These are phyloP conservation scores for Cherax quadricarinatus DNA, from an alignment of 1,140 invertebrate genomes.

Conservation along the genomic window DNA sequence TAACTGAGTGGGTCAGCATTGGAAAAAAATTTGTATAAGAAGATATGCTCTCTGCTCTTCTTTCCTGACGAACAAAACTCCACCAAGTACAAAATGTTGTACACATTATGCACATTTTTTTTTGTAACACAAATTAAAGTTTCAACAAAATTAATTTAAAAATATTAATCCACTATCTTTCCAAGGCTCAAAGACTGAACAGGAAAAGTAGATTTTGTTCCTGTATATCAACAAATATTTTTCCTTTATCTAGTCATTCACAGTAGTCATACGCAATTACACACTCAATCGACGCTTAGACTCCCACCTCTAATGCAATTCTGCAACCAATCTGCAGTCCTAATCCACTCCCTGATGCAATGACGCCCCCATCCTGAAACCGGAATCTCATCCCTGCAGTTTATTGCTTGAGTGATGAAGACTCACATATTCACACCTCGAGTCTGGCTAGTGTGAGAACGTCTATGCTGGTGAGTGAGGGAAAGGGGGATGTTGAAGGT, in stretches of 20 bases:
- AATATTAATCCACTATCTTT: too few species aligned
- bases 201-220: too few species aligned
- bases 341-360: conserved; percentile 5
- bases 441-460: not conserved
- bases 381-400: not conserved
- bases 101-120: too few species aligned
- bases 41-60: too few species aligned
- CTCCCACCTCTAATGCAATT: not conserved
- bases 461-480: not conserved
- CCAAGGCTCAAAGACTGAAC: too few species aligned
- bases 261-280: not conserved
- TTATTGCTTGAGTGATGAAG: not conserved
- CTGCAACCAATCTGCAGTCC: conserved; percentile 13
- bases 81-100: too few species aligned
- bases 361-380: not conserved
- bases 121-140: too few species aligned
- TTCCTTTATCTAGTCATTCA: not conserved
- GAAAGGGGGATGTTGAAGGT: not conserved
- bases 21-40: too few species aligned
- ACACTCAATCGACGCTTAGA: not conserved
- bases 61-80: too few species aligned
- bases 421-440: not conserved
- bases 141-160: too few species aligned
- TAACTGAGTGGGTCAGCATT: too few species aligned
- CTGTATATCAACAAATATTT: not conserved